Conservation (phyloP, 2,888 invertebrate genomes). For the Resseliella maxima region DNA sequence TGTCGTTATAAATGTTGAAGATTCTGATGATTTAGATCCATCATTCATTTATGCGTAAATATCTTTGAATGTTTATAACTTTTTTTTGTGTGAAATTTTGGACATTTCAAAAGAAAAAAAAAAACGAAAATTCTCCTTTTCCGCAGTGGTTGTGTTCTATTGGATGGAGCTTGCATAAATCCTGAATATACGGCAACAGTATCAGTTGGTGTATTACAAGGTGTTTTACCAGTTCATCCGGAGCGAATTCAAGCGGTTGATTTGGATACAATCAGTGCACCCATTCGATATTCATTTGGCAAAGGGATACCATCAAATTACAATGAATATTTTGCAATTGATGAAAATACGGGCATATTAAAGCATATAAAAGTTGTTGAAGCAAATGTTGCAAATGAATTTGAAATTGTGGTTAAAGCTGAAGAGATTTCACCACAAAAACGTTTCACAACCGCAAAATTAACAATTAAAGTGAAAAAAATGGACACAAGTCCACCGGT, state of each 20-base stretch:
- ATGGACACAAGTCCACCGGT: slow-evolving; percentile 88
- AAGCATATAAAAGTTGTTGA: slow-evolving; percentile 85
- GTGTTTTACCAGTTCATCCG: slow-evolving; percentile 83
- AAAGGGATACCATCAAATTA: slow-evolving; percentile 84
- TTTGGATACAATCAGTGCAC: slow-evolving; percentile 87
- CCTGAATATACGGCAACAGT: slow-evolving; percentile 87
- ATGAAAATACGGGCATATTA: slow-evolving; percentile 82
- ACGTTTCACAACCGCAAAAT: slow-evolving; percentile 84
- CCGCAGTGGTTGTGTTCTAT: slow-evolving; percentile 75
- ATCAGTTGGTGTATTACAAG: slow-evolving; percentile 81
- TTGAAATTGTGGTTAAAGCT: slow-evolving; percentile 86
- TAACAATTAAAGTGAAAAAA: slow-evolving; percentile 84
- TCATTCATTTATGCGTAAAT: slow-evolving; percentile 82
- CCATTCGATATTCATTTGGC: slow-evolving; percentile 84
- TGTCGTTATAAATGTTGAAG: slow-evolving; percentile 84
- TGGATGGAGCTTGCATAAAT: slow-evolving; percentile 87
- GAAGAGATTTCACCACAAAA: slow-evolving; percentile 84
- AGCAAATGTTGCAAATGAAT: slow-evolving; percentile 81
- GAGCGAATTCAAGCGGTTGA: slow-evolving; percentile 92
- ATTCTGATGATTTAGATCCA: slow-evolving; percentile 92
- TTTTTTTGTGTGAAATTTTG: too few relatives aligned
- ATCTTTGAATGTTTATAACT: not conserved
- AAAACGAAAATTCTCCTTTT: too few relatives aligned
- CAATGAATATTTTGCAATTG: slow-evolving; percentile 84
- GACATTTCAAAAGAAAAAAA: too few relatives aligned